These are phyloP conservation scores for Petrosia ficiformis DNA, from an alignment of 37 sponge, comb jelly and placozoan species.

Conservation along the genomic window DNA sequence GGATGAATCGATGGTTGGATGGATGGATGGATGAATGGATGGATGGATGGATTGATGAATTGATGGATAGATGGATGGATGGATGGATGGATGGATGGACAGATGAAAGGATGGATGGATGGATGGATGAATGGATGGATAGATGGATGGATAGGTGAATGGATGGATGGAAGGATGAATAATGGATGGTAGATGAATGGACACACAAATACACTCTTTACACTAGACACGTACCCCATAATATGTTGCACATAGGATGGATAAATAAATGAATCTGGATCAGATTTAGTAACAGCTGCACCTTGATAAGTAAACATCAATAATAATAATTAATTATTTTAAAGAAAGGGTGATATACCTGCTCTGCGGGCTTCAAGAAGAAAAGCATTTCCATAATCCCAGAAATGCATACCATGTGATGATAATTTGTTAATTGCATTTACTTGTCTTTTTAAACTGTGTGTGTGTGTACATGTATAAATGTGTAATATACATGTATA, in stretches of 20 bases:
- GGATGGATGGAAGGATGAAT: background rate
- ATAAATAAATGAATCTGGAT: constrained; percentile 64
- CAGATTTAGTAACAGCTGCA: constrained; percentile 68
- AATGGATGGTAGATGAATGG: background rate
- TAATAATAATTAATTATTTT: no score
- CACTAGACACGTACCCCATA: constrained; percentile 90
- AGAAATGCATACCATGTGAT: constrained; percentile 84
- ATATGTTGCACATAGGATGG: constrained; percentile 96
- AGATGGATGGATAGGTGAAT: background rate
- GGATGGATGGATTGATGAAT: background rate
- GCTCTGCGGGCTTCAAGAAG: constrained; percentile 86
- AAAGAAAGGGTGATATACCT: constrained; percentile 49
- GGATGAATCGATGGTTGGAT: constrained; percentile 21
- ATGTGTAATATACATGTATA: background rate
- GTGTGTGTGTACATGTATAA: background rate
- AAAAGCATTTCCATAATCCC: constrained; percentile 99
- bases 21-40: background rate
- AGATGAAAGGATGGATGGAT: background rate
- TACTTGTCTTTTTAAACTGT: constrained; percentile 85
- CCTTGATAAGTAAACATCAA: no score
- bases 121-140: background rate
- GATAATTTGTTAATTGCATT: constrained; percentile 88
- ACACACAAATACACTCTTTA: background rate
- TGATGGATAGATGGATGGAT: background rate
- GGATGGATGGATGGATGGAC: background rate